Conservation (phyloP, 2,888 invertebrate genomes). For the Allolobophora icterica region DNA sequence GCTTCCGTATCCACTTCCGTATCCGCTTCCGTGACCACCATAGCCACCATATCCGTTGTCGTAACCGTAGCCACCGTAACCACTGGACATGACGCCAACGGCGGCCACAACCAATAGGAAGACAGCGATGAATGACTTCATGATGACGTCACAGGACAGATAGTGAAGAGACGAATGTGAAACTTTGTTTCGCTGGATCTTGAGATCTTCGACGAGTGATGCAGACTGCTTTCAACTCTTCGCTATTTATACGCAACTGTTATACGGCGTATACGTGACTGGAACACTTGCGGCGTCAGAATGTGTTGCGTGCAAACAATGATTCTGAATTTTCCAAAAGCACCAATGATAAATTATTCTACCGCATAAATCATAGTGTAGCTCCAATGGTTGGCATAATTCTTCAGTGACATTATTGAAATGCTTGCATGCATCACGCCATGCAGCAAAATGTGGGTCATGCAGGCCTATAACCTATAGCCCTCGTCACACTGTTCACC, state of each 20-base stretch:
- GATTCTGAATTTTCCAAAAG: not conserved
- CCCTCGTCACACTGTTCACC: too few relatives aligned
- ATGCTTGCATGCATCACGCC: too few relatives aligned
- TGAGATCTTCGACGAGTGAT: not conserved
- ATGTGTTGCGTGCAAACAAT: not conserved
- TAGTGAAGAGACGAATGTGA: not conserved
- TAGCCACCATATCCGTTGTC: not conserved
- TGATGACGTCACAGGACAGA: not conserved
- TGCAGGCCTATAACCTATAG: too few relatives aligned
- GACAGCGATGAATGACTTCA: constrained; percentile 12
- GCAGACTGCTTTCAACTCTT: constrained; percentile 6
- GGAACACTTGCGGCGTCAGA: not conserved
- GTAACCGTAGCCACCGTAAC: constrained; percentile 8
- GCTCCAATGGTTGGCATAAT: not conserved
- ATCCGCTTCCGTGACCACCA: not conserved
- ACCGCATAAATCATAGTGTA: not conserved
- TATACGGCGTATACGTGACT: not conserved
- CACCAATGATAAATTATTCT: not conserved
- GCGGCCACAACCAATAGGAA: constrained; percentile 17
- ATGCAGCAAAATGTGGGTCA: too few relatives aligned
- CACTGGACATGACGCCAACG: not conserved
- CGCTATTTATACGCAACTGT: constrained; percentile 11
- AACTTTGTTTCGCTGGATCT: not conserved
- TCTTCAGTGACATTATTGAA: not conserved
- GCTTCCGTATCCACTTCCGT: too few relatives aligned